phyloP scores from a whole-genome alignment of 2,113 vertebrate genomes.

The Phylloscopus whistleri region DNA sequence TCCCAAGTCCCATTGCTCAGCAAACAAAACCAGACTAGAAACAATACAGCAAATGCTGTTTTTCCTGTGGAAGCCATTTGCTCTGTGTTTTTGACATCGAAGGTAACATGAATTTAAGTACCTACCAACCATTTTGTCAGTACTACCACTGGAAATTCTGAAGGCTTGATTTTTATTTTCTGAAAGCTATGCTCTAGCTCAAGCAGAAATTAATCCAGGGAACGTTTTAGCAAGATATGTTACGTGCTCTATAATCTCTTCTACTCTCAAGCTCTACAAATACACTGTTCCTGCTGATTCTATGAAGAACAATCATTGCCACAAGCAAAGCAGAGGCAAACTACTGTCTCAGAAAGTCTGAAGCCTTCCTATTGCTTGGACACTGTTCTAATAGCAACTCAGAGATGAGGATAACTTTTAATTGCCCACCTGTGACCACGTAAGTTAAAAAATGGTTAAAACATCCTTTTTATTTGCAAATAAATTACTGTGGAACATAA shows the following conservation, averaged over 20 bases:
- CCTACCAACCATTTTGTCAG: neutral
- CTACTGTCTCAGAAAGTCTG: neutral
- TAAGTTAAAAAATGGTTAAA: neutral
- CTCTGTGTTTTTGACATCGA: neutral
- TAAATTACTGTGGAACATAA: neutral
- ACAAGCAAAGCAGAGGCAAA: neutral
- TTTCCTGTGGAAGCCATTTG: neutral
- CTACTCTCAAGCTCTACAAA: neutral
- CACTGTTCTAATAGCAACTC: neutral
- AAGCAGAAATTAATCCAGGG: neutral
- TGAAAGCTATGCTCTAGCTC: neutral
- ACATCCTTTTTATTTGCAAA: neutral
- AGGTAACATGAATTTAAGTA: neutral
- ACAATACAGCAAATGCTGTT: neutral
- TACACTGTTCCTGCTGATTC: neutral
- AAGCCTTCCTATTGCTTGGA: neutral
- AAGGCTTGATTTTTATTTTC: neutral
- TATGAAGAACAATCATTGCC: neutral
- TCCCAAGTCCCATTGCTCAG: neutral
- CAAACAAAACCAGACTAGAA: neutral
- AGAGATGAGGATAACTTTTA: neutral
- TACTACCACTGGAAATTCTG: neutral
- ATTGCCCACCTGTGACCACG: neutral
- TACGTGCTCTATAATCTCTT: neutral
- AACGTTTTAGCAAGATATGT: accelerated